These are phyloP conservation scores for Pontoporia blainvillei DNA, from an alignment of 2,113 vertebrate genomes.

Conservation along the genomic window DNA sequence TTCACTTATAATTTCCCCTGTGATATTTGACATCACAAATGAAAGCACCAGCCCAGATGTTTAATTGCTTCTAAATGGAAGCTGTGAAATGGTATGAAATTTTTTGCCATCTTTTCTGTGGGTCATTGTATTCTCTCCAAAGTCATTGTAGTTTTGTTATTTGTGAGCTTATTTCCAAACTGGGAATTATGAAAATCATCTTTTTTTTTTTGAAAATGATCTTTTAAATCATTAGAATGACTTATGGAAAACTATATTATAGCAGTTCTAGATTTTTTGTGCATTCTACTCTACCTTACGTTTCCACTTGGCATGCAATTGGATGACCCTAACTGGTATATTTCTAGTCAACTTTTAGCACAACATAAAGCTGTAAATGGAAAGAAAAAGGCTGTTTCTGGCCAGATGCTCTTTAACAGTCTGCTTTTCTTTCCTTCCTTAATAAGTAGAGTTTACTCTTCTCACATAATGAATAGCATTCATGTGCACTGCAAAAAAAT, in stretches of 20 bases:
- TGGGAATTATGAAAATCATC: not conserved
- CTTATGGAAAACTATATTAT: constrained; percentile 34
- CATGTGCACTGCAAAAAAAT: not conserved
- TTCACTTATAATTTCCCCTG: constrained; percentile 37
- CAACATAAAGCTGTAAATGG: not conserved
- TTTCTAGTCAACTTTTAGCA: not conserved
- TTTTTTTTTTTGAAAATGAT: not conserved
- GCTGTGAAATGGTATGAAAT: constrained; percentile 26
- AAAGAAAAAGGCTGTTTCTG: not conserved
- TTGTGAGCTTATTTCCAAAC: constrained; percentile 43
- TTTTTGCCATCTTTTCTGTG: constrained; percentile 33
- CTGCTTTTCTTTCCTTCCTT: not conserved
- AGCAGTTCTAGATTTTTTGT: constrained; percentile 23
- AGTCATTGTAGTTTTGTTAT: not conserved
- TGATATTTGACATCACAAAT: constrained; percentile 40
- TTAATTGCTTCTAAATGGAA: constrained; percentile 60
- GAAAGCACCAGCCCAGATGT: constrained; percentile 31
- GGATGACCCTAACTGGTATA: not conserved
- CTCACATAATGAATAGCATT: not conserved
- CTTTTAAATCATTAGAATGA: constrained; percentile 40
- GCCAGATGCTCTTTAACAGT: not conserved
- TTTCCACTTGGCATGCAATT: constrained; percentile 14
- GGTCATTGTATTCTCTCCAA: constrained; percentile 44
- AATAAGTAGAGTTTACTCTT: not conserved
- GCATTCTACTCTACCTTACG: not conserved